Base-by-base conservation (phyloP, 1,140 invertebrate genomes). In the Drosophila persimilis region DNA sequence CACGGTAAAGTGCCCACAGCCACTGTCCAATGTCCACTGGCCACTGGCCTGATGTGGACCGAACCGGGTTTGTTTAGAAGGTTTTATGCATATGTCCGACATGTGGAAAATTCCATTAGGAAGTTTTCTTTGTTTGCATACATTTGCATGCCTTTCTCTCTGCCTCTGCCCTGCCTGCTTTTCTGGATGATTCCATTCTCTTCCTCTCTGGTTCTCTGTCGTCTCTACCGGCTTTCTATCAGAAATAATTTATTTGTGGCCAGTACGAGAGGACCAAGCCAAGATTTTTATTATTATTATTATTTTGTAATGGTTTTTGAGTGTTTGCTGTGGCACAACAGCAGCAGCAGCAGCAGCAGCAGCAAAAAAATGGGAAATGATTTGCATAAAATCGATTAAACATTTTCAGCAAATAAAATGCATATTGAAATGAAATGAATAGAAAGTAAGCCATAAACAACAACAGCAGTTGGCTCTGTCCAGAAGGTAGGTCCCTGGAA, bases 71-170 rank as follows among this genome's bases (percentile, higher is more conserved):
- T 85, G 69, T 60, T 81, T 81, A 77, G 83, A 86, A 77, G 83
- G 77, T 88, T 81, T 86, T 86, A 86, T 88, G 81, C 81, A 85
- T 85, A 85, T 85, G 81, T 85, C 69, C 69, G 83, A 81, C 81
- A 85, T 85, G 81, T 81, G 83, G 78, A 85, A 85, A 85, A 86
- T 86, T 85, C 81, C 81, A 85, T 85, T 85, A 85, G 77, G 77
- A 85, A 85, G 81, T 85, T 85, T 81, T 81, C 83, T 86, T 81
- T 85, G 81, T 85, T 85, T 85, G 81, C 81, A 85, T 85, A 85
- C 81, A 85, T 85, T 85, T 85, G 81, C 81, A 85, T 85, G 69
- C 60, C 69, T 55, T 51, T 47, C 41, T 13, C 15, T 13, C 11
- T 58, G 44, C 47, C 35, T 0, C n/a, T 13, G 29, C 29, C 7